Evolutionary conservation across 1,140 invertebrate species (phyloP).

Genomic region (Drosophila carrolli): DNA sequence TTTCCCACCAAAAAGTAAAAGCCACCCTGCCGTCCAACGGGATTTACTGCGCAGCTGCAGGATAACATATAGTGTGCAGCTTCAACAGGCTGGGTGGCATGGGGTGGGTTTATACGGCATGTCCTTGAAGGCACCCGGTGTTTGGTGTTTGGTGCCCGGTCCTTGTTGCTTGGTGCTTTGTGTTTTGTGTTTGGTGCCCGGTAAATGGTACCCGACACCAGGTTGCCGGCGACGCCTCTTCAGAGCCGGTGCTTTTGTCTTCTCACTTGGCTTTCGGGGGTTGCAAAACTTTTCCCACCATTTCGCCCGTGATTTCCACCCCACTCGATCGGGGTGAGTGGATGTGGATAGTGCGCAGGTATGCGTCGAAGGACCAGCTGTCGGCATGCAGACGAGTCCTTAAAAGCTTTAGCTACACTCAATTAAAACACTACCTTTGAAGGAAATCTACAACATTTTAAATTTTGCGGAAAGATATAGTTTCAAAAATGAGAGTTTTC

Average conservation of each 20-base stretch:
- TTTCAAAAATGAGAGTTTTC: too few relatives aligned
- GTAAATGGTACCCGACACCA: conserved; percentile 37
- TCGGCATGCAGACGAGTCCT: conserved; percentile 38
- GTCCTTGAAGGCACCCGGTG: conserved; percentile 60
- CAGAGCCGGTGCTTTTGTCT: conserved; percentile 71
- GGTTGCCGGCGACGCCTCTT: conserved; percentile 43
- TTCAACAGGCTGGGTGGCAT: conserved; percentile 20
- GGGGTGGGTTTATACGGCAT: conserved; percentile 48
- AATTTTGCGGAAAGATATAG: too few relatives aligned
- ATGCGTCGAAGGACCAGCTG: conserved; percentile 64
- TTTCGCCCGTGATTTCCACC: conserved; percentile 47
- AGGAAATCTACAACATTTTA: too few relatives aligned
- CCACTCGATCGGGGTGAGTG: conserved; percentile 34
- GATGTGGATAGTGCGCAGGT: conserved; percentile 65
- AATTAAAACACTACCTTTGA: neutral
- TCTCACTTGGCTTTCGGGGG: conserved; percentile 44
- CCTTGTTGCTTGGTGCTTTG: too few relatives aligned
- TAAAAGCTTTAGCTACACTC: conserved; percentile 7
- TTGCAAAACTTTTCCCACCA: conserved; percentile 65
- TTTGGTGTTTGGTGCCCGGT: neutral
- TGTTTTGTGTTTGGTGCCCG: conserved; percentile 6
- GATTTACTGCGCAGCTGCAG: conserved; percentile 71
- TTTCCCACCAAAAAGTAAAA: conserved; percentile 66
- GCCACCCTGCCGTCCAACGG: conserved; percentile 54
- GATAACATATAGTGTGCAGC: conserved; percentile 19